Percentiles rank a stretch among this genome's conserved stretches.
phyloP scores from a whole-genome alignment of 2,888 invertebrate genomes.

The Slavum lentiscoides region DNA sequence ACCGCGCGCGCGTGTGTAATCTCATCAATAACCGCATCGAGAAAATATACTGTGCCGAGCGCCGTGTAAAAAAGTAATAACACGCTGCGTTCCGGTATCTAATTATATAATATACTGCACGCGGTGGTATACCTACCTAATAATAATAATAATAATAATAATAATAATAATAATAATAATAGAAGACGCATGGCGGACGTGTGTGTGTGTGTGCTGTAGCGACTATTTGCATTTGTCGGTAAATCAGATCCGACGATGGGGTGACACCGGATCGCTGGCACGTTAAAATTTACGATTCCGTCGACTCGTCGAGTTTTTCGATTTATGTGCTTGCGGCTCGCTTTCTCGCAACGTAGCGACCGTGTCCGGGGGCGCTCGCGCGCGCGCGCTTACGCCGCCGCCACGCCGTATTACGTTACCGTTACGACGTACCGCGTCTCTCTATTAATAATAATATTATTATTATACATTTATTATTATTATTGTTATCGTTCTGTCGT shows the following conservation, averaged over 20 bases:
- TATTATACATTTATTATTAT: neutral
- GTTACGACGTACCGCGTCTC: too few relatives aligned
- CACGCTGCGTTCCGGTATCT: slow-evolving; percentile 9
- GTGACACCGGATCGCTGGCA: slow-evolving; percentile 39
- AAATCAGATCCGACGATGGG: slow-evolving; percentile 1
- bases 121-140: too few relatives aligned
- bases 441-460: too few relatives aligned
- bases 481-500: neutral
- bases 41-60: neutral
- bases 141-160: slow-evolving; percentile 6
- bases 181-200: neutral
- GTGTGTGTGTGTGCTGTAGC: neutral
- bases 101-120: slow-evolving; percentile 1
- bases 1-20: too few relatives aligned
- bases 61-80: neutral
- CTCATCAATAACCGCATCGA: neutral
- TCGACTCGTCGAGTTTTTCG: slow-evolving; percentile 21
- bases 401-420: too few relatives aligned
- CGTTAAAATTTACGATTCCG: slow-evolving; percentile 39
- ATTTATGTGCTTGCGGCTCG: slow-evolving; percentile 20
- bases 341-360: neutral
- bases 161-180: neutral
- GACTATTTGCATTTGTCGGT: slow-evolving; percentile 12
- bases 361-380: neutral
- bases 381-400: neutral